Evolutionary conservation across 2,113 vertebrate species (phyloP), one percentile per base, ranked within the genome.

Genomic region (Vicugna pacos): DNA sequence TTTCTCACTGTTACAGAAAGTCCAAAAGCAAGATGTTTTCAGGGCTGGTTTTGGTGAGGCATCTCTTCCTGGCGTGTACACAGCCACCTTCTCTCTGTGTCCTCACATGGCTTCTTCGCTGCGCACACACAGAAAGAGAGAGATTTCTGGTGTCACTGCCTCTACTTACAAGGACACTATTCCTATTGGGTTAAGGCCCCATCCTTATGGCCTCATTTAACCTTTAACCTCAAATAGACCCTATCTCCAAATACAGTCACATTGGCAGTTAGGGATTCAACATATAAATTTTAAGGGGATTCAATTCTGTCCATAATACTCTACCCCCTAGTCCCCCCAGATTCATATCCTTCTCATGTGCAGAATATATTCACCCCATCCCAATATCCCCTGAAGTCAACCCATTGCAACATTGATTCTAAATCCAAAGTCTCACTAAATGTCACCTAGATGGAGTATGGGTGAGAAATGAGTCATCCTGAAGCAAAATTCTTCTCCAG

Each of bases 371-470:
- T 46, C 54, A 46, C 14, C 54, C 30, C 85, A 88, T 48, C 69
- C 30, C 54, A 73, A 16, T 32, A 73, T n/a, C 69, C 38, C 38
- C 30, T 17, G 54, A 60, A 48, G 22, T n/a, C 56, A 11, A 17
- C 22, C 70, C 70, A 12, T 5, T 62, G 54, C 7, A 16, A 26
- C 70, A n/a, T 2, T 38, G 8, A 5, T 62, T 89, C 86, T 0
- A 62, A 48, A 30, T 62, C 3, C 38, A 13, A 56, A 58, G 70
- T n/a, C 54, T 88, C 56, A 89, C 42, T 73, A 48, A 28, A 5
- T 75, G 0, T 26, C 70, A 35, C 70, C 9, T 75, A 0, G 5
- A 0, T 12, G 4, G 35, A 42, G 38, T 12, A 13, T 1, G 0
- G 30, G 14, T 73, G 69, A 50, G 30, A 62, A 50, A 22, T 12